Base-by-base conservation (phyloP, 2,888 invertebrate genomes). In the Lepas anatifera region DNA sequence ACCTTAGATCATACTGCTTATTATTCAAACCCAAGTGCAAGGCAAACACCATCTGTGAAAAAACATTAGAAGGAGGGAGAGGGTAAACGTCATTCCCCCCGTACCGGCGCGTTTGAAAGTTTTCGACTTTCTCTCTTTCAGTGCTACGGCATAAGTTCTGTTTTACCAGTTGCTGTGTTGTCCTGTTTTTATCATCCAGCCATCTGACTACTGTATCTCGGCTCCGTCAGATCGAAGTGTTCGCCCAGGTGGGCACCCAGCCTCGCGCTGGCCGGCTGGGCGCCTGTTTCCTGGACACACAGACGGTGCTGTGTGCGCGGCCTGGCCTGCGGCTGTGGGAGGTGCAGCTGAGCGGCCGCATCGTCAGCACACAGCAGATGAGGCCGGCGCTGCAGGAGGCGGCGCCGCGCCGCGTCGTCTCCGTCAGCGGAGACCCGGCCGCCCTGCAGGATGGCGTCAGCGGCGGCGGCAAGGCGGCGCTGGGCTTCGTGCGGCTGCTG, bases 211-310 rank as follows among this genome's bases (percentile, higher is more conserved):
- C 10, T 41, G 10, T 4, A 41, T 41, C 11, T 41, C 41, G 41
- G 4, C 4, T 39, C 39, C 16, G 41, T 41, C 64, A 64, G 64
- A 39, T 39, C 10, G 64, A 64, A 39, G 64, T 64, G 64, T 64
- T 64, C 16, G 64, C 64, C 3, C 64, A 64, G 64, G 64, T 64
- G 64, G 64, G 64, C 64, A 25, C 25, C 10, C 37, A 64, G 64
- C 64, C 37, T 18, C 37, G 37, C 13, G 8, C 64, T 3, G 37
- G 64, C 39, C 64, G 64, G 25, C 64, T 64, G 64, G 64, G 64
- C 64, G 64, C 39, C 37, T 64, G 64, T 16, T 58, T 58, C 58
- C 58, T 32, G 18, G 32, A 32, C 58, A n/a, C n/a, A n/a, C 6
- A 18, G 3, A 18, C 6, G 29, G 58, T 58, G 32, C 32, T 32